Base-by-base conservation (phyloP, 2,797 vertebrate species). In the Onychomys leucogaster region DNA sequence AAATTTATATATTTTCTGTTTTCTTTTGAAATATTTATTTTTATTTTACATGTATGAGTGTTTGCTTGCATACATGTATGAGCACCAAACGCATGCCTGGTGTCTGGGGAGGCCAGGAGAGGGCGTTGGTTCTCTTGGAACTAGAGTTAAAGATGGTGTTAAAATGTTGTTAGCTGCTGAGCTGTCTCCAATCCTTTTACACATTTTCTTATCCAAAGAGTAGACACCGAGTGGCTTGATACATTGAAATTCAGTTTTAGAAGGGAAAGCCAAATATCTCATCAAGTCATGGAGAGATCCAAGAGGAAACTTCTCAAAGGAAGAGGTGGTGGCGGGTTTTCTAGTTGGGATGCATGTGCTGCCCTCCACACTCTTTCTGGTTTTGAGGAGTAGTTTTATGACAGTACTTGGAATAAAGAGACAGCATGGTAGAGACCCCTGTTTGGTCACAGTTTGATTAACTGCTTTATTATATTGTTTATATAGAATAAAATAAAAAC, bases 1-100 rank as follows among this genome's bases (percentile, higher is more conserved):
- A 90, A 83, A 57, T 94, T 95, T 84, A 89, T 21, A 89, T 59
- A 92, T 96, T 93, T 96, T 94, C 65, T 32, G 69, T 32, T 57
- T 73, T 75, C 52, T 88, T 41, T 21, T 32, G 2, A 73, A 43
- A 32, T 32, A 73, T 41, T 73, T 73, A 57, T 21, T 88, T 73
- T 88, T 59, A 88, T 73, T 59, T 73, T 59, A 57, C 3, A 0
- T 57, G 67, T 43, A 11, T 73, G 67, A 73, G n/a, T 73, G 25
- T 41, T 87, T 57, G 85, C 34, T 73, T 37, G 9, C n/a, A 73
- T 29, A 16, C 49, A 87, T 41, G 16, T 73, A 16, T 73, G 85
- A 29, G 14, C 5, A 41, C 5, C n/a, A 32, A 17, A 41, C 13
- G 16, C 16, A 21, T 75, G 27, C n/a, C 16, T 59, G 67, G n/a